These are phyloP conservation scores for Laticauda laticaudata DNA, from an alignment of 2,113 vertebrate species.

Conservation along the genomic window DNA sequence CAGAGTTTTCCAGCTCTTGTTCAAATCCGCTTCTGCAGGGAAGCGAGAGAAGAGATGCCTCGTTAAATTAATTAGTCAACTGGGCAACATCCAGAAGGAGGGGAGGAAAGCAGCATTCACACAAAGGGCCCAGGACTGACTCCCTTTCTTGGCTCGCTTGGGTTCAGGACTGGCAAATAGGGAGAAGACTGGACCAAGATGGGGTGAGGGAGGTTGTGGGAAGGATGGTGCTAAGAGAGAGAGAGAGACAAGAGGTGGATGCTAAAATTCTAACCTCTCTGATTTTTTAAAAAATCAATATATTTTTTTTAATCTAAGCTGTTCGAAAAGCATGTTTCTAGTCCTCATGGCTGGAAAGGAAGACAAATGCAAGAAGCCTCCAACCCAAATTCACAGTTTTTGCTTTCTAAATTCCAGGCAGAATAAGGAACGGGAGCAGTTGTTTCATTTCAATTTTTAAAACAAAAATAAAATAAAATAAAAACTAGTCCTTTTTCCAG, in stretches of 20 bases:
- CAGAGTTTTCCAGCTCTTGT: slow-evolving; percentile 73
- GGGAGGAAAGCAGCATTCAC: background rate
- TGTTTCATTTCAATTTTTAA: background rate
- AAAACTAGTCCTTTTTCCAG: background rate
- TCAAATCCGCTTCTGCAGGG: slow-evolving; percentile 74
- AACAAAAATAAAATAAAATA: background rate
- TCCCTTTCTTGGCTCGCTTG: background rate
- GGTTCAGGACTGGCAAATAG: background rate
- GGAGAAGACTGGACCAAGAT: background rate
- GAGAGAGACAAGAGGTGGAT: no score
- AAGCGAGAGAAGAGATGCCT: background rate
- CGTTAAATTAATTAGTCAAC: background rate
- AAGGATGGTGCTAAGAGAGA: background rate
- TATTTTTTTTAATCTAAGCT: background rate
- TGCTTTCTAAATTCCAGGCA: background rate
- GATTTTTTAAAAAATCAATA: background rate
- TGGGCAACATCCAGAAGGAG: background rate
- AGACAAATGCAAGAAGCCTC: background rate
- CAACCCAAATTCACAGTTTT: no score
- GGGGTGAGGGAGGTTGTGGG: background rate
- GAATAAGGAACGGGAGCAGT: background rate
- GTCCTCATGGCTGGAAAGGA: background rate
- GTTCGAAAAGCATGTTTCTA: background rate
- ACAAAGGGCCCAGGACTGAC: background rate
- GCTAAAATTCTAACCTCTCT: background rate